Conservation (phyloP, 1,140 invertebrate genomes). For the Acromyrmex charruanus region DNA sequence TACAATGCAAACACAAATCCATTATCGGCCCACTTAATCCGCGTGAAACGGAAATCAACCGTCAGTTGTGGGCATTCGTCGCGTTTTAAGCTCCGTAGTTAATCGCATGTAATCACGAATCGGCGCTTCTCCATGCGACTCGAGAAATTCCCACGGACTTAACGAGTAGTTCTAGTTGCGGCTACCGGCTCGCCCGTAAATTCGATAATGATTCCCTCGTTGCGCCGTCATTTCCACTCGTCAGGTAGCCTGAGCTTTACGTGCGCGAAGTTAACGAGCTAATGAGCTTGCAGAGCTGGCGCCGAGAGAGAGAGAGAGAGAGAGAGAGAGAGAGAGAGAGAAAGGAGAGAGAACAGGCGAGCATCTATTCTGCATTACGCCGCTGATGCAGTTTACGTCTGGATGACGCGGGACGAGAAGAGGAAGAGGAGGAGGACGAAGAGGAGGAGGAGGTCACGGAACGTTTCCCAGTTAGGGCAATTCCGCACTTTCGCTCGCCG, state of each 20-base stretch:
- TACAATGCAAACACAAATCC: background rate
- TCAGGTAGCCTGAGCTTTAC: slow-evolving; percentile 38
- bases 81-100: slow-evolving; percentile 5
- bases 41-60: slow-evolving; percentile 20
- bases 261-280: slow-evolving; percentile 56
- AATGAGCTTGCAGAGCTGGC: slow-evolving; percentile 46
- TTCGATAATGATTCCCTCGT: slow-evolving; percentile 52
- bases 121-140: background rate
- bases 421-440: too few relatives aligned
- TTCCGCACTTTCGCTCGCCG: slow-evolving; percentile 82
- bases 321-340: background rate
- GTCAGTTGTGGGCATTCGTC: background rate
- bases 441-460: slow-evolving; percentile 22
- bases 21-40: slow-evolving; percentile 25
- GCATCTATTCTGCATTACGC: slow-evolving; percentile 48
- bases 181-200: slow-evolving; percentile 33
- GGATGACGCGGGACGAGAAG: background rate
- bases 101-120: slow-evolving; percentile 34
- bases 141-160: slow-evolving; percentile 34
- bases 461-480: slow-evolving; percentile 81
- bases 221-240: slow-evolving; percentile 49
- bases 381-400: slow-evolving; percentile 23
- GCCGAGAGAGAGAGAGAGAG: background rate
- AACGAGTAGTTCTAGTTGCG: slow-evolving; percentile 28
- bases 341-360: background rate